Percentiles rank a stretch among this genome's conserved stretches.
These are phyloP conservation scores for Drymodes brunneopygia DNA, from an alignment of 2,113 vertebrate genomes.

Conservation along the genomic window DNA sequence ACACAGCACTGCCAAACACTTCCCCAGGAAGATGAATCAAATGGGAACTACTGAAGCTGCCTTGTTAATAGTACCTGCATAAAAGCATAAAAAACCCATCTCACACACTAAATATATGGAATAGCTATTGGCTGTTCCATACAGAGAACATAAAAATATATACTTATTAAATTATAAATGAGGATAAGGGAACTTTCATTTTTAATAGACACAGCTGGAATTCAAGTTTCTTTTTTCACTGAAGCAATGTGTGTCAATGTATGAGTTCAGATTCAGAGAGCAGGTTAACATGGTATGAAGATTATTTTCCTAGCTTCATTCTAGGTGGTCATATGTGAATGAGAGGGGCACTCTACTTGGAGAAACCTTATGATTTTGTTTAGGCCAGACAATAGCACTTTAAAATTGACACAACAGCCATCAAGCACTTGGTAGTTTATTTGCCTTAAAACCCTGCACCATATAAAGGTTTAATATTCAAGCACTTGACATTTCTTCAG, in stretches of 20 bases:
- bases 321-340: not conserved
- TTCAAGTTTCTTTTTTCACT: not conserved
- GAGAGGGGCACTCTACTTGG: not conserved
- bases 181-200: not conserved
- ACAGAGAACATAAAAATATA: not conserved
- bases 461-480: not conserved
- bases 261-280: not conserved
- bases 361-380: not conserved
- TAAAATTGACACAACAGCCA: not conserved
- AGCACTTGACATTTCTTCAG: not conserved
- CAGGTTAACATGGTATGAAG: not conserved
- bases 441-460: not conserved
- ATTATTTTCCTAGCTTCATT: not conserved
- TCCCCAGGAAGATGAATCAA: not conserved
- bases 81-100: not conserved
- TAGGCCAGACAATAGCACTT: not conserved
- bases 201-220: not conserved
- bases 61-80: not conserved
- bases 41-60: not conserved
- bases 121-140: not conserved
- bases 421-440: not conserved
- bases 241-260: not conserved
- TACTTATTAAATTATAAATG: not conserved
- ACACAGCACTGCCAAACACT: not conserved
- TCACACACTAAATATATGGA: not conserved